Percentiles rank a stretch among this genome's conserved stretches.
Evolutionary conservation across 2,888 invertebrate genomes (phyloP).

Genomic region (Oscheius sp.): DNA sequence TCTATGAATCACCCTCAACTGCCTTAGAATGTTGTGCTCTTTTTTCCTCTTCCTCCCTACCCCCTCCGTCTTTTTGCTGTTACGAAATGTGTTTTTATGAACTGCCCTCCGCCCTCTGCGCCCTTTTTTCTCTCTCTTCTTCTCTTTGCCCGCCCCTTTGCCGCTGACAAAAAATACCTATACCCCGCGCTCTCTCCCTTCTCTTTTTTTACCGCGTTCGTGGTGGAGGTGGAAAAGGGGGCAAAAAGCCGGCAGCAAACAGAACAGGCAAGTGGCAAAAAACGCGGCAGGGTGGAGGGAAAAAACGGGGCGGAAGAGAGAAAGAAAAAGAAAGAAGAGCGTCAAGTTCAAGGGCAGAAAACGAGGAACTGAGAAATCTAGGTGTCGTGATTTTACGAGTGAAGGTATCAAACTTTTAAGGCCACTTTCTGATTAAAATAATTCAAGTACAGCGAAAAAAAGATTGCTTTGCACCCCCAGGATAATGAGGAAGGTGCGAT

Average conservation of each 20-base stretch:
- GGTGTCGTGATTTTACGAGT: too few relatives aligned
- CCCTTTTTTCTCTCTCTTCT: too few relatives aligned
- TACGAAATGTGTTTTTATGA: conserved; percentile 27
- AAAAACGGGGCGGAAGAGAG: neutral
- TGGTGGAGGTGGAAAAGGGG: neutral
- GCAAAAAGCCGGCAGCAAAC: conserved; percentile 28
- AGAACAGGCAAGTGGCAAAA: conserved; percentile 10
- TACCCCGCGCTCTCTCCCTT: neutral
- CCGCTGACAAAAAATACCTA: too few relatives aligned
- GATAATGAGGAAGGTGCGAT: too few relatives aligned
- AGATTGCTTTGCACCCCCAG: too few relatives aligned
- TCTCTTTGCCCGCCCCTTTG: too few relatives aligned
- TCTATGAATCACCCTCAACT: conserved; percentile 1
- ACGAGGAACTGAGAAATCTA: neutral
- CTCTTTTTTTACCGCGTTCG: neutral
- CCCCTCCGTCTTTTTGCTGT: neutral
- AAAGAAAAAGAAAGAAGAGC: conserved; percentile 23
- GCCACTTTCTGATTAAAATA: too few relatives aligned
- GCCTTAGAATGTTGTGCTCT: neutral
- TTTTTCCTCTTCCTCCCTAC: too few relatives aligned
- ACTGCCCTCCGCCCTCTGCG: neutral
- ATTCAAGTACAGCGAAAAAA: too few relatives aligned
- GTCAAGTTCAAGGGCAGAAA: conserved; percentile 30
- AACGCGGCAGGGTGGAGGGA: neutral
- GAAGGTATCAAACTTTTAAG: too few relatives aligned